Evolutionary conservation across 2,888 invertebrate genomes (phyloP), one percentile per base, ranked within the genome.

Genomic region (Acanthosepion pharaonis): DNA sequence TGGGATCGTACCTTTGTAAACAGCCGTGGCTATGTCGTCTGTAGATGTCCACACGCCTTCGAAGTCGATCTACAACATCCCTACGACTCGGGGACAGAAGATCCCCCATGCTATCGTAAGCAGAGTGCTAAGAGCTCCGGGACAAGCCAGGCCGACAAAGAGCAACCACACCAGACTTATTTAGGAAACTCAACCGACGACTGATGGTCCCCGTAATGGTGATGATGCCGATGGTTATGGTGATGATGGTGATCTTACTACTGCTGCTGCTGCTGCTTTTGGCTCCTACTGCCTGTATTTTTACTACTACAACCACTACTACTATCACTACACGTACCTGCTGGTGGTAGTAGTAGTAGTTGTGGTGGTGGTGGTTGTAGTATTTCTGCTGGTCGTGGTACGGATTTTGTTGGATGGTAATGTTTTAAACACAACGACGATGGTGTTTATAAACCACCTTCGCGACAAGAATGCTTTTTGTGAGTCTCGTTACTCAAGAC

Each of bases 1-100:
- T 98, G 97, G 98, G 98, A 97, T 99, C 99, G 98, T 98, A 99
- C 95, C 99, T 98, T 95, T 99, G 99, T 97, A 98, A 98, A 97
- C 98, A 98, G 97, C 98, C 98, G 96, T 98, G 98, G 97, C 99
- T 99, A 95, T 99, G 98, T 94, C 98, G 98, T 94, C 99, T 98
- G 97, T 99, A 99, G 96, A 98, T 98, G 97, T 99, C 99, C 97
- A 99, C 98, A 97, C 99, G 98, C 94, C 96, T 95, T 95, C 99
- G 98, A 95, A 98, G 98, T 94, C 99, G 98, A 95, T 99, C 98
- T 97, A 99, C 99, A 97, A 98, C 98, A 97, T 98, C 98, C 96
- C 97, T 97, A 95, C 97, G 96, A 96, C 97, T 97, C 95, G 97
- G 97, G 97, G 97, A 97, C 95, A 97, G 96, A 95, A 97, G 97